phyloP scores from a whole-genome alignment of 2,113 vertebrate genomes.

The Labeo rohita region DNA sequence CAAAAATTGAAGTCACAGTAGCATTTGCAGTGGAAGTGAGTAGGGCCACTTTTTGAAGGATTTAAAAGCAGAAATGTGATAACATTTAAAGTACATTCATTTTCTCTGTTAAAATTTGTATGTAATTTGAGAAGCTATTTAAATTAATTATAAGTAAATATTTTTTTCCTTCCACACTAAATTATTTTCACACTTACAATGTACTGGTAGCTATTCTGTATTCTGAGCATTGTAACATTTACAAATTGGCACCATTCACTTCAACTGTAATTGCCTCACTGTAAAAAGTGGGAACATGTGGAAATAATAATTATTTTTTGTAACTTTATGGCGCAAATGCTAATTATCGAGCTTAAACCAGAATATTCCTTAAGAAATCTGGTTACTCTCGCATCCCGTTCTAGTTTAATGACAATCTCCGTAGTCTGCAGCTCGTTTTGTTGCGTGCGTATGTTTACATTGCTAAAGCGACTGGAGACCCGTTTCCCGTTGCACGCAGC shows the following conservation, averaged over 20 bases:
- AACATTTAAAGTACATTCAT: neutral
- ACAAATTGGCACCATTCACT: neutral
- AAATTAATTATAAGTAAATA: too few species aligned
- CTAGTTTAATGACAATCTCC: slow-evolving; percentile 65
- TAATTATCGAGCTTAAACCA: neutral
- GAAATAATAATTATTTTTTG: neutral
- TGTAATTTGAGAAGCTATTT: neutral
- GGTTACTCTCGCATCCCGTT: slow-evolving; percentile 75
- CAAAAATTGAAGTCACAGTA: neutral
- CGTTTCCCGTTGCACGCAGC: neutral
- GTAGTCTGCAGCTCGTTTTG: neutral
- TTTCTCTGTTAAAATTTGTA: neutral
- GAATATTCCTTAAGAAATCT: slow-evolving; percentile 60
- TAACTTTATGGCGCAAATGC: neutral
- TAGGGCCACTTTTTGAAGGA: neutral
- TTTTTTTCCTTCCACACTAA: neutral
- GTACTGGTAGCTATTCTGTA: neutral
- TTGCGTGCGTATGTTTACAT: neutral
- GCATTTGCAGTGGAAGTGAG: neutral
- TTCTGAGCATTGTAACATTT: neutral
- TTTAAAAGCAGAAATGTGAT: neutral
- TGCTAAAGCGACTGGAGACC: neutral
- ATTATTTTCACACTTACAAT: neutral
- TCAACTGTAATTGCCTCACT: neutral
- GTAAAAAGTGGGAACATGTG: neutral